Evolutionary conservation across 2,113 vertebrate genomes (phyloP), one percentile per base, ranked within the genome.

Genomic region (Chaetura pelagica): DNA sequence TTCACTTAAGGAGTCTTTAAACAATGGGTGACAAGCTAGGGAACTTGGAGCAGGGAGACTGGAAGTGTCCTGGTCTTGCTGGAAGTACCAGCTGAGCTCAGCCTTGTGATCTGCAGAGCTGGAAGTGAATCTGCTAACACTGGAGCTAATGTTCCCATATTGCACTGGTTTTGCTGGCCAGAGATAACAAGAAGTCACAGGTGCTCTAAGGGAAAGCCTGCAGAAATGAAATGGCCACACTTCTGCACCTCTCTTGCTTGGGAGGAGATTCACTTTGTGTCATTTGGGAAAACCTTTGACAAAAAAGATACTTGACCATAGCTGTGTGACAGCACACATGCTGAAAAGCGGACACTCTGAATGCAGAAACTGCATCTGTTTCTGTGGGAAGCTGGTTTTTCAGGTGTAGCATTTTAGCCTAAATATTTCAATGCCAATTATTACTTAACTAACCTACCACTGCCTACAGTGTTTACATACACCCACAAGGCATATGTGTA

Each of bases 101-200:
- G 61, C 51, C 29, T 15, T 3, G 44, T 14, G 42, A 48, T 20
- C 13, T 32, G 15, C 22, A 30, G 57, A 67, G 79, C 46, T 74
- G 32, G 59, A 61, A 13, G 15, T 18, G 19, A 40, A 74, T 48
- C 67, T 29, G 6, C 57, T 12, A 13, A 18, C 26, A 4, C 48
- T 23, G 67, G 34, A 42, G 67, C 38, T 14, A 7, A 9, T 0
- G 9, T 34, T 29, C 29, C 22, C 0, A 1, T n/a, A 7, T 49
- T 0, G 2, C 17, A 15, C 59, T 72, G 64, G 26, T 32, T 66
- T 58, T 61, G 48, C 58, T 71, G 71, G 40, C 20, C 18, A 40
- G 68, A 49, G 40, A 15, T 29, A 46, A 44, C 14, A 49, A 66
- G 52, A 34, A 67, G n/a, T 57, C 63, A 6, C 52, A 40, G 32